Conservation (phyloP, 2,797 vertebrate genomes). For the Apodemus agrarius region DNA sequence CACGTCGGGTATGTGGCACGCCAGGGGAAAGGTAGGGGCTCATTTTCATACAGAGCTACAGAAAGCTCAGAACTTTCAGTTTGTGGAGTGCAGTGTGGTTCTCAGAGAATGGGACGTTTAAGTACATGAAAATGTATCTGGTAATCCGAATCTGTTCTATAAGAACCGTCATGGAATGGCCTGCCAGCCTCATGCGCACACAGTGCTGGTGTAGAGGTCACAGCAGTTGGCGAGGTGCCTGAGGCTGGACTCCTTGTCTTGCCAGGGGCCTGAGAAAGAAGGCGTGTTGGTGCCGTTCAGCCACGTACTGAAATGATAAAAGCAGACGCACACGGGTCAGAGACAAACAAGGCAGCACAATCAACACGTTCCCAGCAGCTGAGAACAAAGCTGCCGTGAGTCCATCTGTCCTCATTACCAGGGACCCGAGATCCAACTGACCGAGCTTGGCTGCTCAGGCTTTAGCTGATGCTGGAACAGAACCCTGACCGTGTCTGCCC, state of each 20-base stretch:
- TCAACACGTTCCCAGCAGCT: background rate
- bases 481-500: background rate
- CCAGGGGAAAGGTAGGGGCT: conserved; percentile 39
- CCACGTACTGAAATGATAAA: conserved; percentile 82
- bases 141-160: background rate
- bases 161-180: background rate
- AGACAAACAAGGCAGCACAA: conserved; percentile 11
- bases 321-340: background rate
- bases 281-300: conserved; percentile 86
- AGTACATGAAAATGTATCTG: background rate
- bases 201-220: conserved; percentile 79
- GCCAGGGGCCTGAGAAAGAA: conserved; percentile 90
- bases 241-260: conserved; percentile 78
- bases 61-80: conserved; percentile 30
- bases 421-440: conserved; percentile 3
- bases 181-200: conserved; percentile 56
- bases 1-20: background rate
- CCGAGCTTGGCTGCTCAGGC: background rate
- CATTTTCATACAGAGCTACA: conserved; percentile 14
- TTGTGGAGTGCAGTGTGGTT: background rate
- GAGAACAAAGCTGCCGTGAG: background rate
- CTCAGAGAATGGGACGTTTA: background rate
- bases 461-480: background rate
- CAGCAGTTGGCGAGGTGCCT: conserved; percentile 90
- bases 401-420: background rate